Conservation (phyloP, 2,797 vertebrate genomes). For the Alosa sapidissima region DNA sequence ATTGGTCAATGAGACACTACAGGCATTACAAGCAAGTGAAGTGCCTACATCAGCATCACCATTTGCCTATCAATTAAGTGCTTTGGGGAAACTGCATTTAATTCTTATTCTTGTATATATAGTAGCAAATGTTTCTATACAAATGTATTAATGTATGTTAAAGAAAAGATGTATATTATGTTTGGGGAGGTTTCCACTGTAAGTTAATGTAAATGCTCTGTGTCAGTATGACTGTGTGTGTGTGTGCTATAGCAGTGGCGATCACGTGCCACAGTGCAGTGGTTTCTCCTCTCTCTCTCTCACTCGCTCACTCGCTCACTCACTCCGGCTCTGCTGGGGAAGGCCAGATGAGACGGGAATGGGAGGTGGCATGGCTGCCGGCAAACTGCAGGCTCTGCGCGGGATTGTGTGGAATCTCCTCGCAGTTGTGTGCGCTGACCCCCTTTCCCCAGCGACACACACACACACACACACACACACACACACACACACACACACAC, state of each 20-base stretch:
- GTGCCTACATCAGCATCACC: neutral
- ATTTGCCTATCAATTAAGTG: neutral
- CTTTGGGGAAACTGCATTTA: neutral
- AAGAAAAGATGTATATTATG: neutral
- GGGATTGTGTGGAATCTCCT: slow-evolving; percentile 61
- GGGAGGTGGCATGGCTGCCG: slow-evolving; percentile 66
- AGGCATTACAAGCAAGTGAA: neutral
- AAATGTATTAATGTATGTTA: neutral
- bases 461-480: slow-evolving; percentile 53
- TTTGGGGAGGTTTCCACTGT: neutral
- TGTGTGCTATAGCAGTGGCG: slow-evolving; percentile 31
- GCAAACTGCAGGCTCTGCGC: slow-evolving; percentile 56
- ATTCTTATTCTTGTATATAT: neutral
- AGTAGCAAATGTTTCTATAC: neutral
- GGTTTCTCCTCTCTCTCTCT: slow-evolving; percentile 30
- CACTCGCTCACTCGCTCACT: neutral
- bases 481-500: slow-evolving; percentile 42
- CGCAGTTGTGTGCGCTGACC: slow-evolving; percentile 65
- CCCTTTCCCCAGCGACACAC: slow-evolving; percentile 62
- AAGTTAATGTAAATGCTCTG: neutral
- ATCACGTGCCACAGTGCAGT: slow-evolving; percentile 42
- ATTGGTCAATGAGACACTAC: neutral
- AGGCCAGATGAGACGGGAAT: slow-evolving; percentile 62
- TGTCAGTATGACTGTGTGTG: neutral
- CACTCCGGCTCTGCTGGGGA: slow-evolving; percentile 24